phyloP scores from a whole-genome alignment of 2,797 vertebrate genomes.

The Anomalospiza imberbis region DNA sequence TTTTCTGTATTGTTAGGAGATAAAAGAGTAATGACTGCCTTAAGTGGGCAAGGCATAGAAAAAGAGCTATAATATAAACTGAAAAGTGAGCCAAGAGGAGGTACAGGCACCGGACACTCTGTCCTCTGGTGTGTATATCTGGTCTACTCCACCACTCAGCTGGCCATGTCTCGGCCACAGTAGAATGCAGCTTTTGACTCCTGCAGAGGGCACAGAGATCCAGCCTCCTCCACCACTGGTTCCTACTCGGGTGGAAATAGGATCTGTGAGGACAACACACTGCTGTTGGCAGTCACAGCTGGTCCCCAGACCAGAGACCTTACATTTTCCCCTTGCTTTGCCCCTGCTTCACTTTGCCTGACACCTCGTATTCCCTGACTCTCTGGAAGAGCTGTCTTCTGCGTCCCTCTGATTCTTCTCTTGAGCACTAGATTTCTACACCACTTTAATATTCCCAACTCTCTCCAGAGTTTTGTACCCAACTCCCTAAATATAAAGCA shows the following conservation, averaged over 20 bases:
- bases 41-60: background rate
- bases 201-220: background rate
- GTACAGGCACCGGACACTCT: background rate
- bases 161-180: background rate
- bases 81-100: background rate
- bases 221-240: background rate
- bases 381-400: background rate
- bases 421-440: background rate
- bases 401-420: background rate
- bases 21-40: slow-evolving; percentile 28
- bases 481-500: background rate
- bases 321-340: background rate
- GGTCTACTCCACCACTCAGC: background rate
- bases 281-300: background rate
- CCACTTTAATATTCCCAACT: background rate
- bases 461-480: background rate
- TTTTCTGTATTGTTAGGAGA: slow-evolving; percentile 16
- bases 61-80: background rate
- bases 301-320: background rate
- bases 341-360: background rate
- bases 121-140: background rate
- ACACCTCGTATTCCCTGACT: background rate
- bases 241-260: background rate
- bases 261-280: background rate
- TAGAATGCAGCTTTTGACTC: background rate